These are phyloP conservation scores for Sebastes melanostomus DNA, from an alignment of 2,797 vertebrate species.

Conservation along the genomic window DNA sequence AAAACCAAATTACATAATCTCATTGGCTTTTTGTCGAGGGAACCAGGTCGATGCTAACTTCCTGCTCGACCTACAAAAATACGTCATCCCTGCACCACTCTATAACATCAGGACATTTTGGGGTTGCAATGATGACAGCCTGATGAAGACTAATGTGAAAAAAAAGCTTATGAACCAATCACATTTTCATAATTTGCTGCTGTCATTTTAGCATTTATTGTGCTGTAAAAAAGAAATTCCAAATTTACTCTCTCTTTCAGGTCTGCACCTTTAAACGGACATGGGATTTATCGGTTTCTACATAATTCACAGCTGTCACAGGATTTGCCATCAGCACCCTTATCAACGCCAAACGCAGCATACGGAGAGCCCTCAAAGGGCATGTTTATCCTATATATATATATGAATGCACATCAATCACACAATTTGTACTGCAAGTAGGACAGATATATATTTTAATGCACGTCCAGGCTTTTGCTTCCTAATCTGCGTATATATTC, in stretches of 20 bases:
- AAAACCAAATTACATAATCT: too few species aligned
- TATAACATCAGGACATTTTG: conserved; percentile 20
- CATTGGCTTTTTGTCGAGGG: too few species aligned
- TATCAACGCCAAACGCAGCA: conserved; percentile 22
- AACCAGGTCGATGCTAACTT: too few species aligned
- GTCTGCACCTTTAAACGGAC: not conserved
- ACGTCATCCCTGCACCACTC: not conserved
- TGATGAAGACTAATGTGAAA: not conserved
- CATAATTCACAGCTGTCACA: conserved; percentile 1
- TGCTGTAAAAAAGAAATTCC: not conserved
- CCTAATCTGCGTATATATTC: conserved; percentile 39
- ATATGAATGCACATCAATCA: conserved; percentile 45
- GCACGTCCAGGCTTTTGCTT: not conserved
- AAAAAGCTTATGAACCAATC: not conserved
- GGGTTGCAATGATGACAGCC: not conserved
- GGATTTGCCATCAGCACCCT: conserved; percentile 20
- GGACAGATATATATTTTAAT: conserved; percentile 26
- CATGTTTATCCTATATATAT: conserved; percentile 2
- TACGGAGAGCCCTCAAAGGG: conserved; percentile 9
- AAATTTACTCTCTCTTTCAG: not conserved
- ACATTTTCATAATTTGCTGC: not conserved
- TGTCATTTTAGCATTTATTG: not conserved
- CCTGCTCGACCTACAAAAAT: fast-evolving
- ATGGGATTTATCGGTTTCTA: not conserved
- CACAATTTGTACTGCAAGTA: conserved; percentile 25